phyloP scores from a whole-genome alignment of 1,140 invertebrate genomes.

The Gyrodactylus bullatarudis region DNA sequence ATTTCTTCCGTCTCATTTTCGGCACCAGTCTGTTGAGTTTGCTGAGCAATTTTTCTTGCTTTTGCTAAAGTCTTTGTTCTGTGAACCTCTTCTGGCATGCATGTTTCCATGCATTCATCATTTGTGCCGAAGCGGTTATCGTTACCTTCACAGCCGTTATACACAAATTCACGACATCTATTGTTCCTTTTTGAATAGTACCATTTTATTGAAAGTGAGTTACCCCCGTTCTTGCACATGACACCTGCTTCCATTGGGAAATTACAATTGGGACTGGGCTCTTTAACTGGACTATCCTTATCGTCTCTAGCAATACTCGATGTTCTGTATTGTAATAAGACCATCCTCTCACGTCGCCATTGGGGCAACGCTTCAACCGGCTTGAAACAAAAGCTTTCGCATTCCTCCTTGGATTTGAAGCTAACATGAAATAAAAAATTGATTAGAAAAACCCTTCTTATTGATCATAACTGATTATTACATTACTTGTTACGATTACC shows the following conservation, averaged over 20 bases:
- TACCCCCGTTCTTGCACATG: background rate
- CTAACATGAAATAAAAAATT: background rate
- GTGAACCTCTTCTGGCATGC: conserved; percentile 6
- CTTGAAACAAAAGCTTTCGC: background rate
- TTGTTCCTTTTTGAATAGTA: conserved; percentile 8
- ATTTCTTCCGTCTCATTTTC: background rate
- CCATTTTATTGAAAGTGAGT: background rate
- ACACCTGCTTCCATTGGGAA: background rate
- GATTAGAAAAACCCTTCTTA: background rate
- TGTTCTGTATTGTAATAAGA: background rate
- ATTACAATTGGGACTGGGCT: background rate
- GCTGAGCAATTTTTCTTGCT: background rate
- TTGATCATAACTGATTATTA: background rate
- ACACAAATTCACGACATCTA: conserved; percentile 8
- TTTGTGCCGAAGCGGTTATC: conserved; percentile 9
- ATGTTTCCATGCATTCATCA: conserved; percentile 7
- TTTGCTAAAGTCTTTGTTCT: background rate
- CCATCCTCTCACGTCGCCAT: background rate
- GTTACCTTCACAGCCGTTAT: conserved; percentile 10
- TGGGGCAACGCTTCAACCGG: background rate
- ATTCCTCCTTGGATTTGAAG: background rate
- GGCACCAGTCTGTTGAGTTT: background rate
- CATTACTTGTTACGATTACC: background rate
- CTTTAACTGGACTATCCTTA: background rate
- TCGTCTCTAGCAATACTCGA: background rate